Base-by-base conservation (phyloP, 35 echinoderm and acorn worm genomes). In the Holothuria glaberrima region DNA sequence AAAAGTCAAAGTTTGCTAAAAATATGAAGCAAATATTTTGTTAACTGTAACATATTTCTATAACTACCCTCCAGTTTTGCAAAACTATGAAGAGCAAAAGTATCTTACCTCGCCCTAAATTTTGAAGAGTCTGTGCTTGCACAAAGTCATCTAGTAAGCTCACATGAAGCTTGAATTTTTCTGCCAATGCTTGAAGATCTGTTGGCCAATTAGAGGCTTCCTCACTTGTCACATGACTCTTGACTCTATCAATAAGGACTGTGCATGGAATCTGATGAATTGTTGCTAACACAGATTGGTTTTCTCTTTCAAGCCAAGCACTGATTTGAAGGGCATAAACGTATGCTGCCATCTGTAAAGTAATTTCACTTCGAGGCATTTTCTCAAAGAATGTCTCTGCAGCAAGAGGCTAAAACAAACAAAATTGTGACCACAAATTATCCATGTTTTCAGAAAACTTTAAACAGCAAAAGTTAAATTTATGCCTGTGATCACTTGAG, bases 331-430 rank as follows among this genome's bases (percentile, higher is more conserved):
- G 83, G 32, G 97, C 97, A 62, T 95, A 99, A 88, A 88, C 92
- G 62, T 99, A 99, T 25, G 97, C 93, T 5, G 91, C 93, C 71
- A 95, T 88, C 31, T 99, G 91, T 0, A 99, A 90, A 38, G 94
- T 90, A 16, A 99, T 58, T 45, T 82, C 97, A 29, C 90, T 91
- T 44, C 87, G 93, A 7, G 97, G 97, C 45, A 99, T 88, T 73
- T 93, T 93, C 35, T 92, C 83, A 80, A 99, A 95, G 46, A 91
- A 93, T 35, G 95, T 46, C 18, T 99, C 93, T 3, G 97, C 97
- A 91, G 94, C 97, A 22, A 91, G 69, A 14, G 97, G 88, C 97
- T 99, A 48, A 18, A 20, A 16, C 13, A 31, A 59, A 68, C 62
- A 41, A 4, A 41, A 41, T 7, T 41, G 36, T 41, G 36, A 41